These are phyloP conservation scores for Gymnocheta viridis DNA, from an alignment of 2,888 invertebrate species.

Conservation along the genomic window DNA sequence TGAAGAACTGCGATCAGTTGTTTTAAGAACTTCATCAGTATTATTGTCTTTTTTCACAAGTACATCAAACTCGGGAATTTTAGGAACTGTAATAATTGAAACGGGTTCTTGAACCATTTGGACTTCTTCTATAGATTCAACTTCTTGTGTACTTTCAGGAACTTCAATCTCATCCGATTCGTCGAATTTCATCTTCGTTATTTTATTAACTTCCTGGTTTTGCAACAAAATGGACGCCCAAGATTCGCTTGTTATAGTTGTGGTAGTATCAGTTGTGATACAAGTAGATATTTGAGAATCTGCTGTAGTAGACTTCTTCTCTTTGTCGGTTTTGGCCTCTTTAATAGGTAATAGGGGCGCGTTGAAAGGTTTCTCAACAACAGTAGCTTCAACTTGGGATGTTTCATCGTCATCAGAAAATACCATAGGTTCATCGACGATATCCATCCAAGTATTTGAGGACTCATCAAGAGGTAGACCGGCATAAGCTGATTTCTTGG, in stretches of 20 bases:
- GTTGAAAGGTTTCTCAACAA: conserved; percentile 5
- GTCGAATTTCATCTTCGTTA: not conserved
- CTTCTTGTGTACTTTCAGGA: not conserved
- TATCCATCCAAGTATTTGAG: conserved; percentile 77
- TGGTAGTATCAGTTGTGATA: not conserved
- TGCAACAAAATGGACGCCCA: conserved; percentile 4
- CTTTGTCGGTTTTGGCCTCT: not conserved
- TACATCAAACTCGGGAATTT: conserved; percentile 59
- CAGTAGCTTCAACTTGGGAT: not conserved
- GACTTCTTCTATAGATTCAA: not conserved
- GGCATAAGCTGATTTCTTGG: conserved; percentile 52
- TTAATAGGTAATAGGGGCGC: conserved; percentile 2
- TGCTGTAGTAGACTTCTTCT: not conserved
- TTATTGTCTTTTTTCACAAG: conserved; percentile 50
- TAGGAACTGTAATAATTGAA: conserved; percentile 49
- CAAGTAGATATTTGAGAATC: not conserved
- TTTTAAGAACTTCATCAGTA: not conserved
- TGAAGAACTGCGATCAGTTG: not conserved
- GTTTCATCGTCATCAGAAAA: conserved; percentile 73
- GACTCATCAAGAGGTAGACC: conserved; percentile 78
- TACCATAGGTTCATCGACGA: conserved; percentile 79
- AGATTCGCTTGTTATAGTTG: not conserved
- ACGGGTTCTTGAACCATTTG: not conserved
- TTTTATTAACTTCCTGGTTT: not conserved
- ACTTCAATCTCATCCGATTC: not conserved